Conservation (phyloP, 2,888 invertebrate species). For the Sminthurides aquaticus region DNA sequence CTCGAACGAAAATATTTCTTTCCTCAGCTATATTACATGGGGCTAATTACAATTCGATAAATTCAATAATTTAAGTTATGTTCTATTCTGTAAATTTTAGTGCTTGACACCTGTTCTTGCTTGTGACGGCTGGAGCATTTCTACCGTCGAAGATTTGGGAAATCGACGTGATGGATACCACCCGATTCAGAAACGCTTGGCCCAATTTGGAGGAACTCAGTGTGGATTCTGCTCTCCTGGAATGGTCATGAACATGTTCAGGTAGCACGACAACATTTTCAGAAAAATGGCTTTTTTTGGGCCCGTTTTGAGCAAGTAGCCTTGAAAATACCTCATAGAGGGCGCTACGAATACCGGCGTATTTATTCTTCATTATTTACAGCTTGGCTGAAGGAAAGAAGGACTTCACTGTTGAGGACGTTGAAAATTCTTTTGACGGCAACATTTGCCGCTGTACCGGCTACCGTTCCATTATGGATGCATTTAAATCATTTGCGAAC, state of each 20-base stretch:
- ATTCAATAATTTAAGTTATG: background rate
- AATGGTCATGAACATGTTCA: conserved; percentile 69
- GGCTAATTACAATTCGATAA: background rate
- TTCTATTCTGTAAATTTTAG: background rate
- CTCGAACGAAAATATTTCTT: no score
- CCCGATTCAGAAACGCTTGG: conserved; percentile 58
- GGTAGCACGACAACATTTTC: conserved; percentile 47
- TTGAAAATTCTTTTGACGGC: conserved; percentile 63
- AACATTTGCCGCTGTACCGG: conserved; percentile 71
- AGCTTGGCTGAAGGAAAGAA: conserved; percentile 11
- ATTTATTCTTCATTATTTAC: background rate
- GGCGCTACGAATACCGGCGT: background rate
- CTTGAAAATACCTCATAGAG: no score
- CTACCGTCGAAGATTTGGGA: conserved; percentile 67
- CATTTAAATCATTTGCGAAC: conserved; percentile 65
- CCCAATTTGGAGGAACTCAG: conserved; percentile 62
- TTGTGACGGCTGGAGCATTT: conserved; percentile 61
- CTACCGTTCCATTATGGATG: conserved; percentile 59
- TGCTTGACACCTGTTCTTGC: conserved; percentile 44
- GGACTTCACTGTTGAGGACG: conserved; percentile 54
- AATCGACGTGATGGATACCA: conserved; percentile 60
- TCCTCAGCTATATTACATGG: background rate
- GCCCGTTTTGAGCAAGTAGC: no score
- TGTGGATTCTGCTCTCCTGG: conserved; percentile 71
- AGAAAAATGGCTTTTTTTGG: no score